A percentile compares a stretch with the other conserved stretches of the same genome.
phyloP scores from a whole-genome alignment of 2,797 vertebrate species.

The Pyrocephalus nanus region DNA sequence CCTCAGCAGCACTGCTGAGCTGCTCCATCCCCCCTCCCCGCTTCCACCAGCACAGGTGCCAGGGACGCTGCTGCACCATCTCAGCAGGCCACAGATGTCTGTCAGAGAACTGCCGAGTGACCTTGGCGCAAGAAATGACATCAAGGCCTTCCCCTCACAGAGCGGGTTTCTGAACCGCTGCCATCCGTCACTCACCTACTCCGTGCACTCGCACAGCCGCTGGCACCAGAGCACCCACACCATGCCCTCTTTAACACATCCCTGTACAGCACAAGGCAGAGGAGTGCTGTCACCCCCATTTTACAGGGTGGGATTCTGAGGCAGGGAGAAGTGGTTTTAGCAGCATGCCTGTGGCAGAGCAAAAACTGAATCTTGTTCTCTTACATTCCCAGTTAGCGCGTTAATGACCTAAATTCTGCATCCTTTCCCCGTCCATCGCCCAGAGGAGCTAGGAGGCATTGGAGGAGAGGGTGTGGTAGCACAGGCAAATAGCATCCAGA shows the following conservation, averaged over 20 bases:
- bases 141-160: not conserved
- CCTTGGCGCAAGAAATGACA: not conserved
- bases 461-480: not conserved
- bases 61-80: not conserved
- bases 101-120: not conserved
- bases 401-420: constrained; percentile 56
- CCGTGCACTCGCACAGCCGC: not conserved
- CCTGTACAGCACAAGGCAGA: not conserved
- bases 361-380: constrained; percentile 13
- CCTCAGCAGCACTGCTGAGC: not conserved
- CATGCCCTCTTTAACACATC: not conserved
- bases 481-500: not conserved
- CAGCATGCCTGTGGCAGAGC: not conserved
- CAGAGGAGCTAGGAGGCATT: not conserved
- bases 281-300: not conserved
- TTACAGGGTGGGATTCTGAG: not conserved
- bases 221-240: not conserved
- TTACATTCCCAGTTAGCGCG: not conserved
- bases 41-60: constrained; percentile 1
- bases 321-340: not conserved
- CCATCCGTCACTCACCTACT: not conserved
- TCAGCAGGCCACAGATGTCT: constrained; percentile 40
- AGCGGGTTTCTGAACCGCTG: not conserved
- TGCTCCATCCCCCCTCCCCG: not conserved
- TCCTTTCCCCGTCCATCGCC: not conserved